Percentiles rank a stretch among this genome's conserved stretches.
Conservation (phyloP, 35 echinoderm and acorn worm genomes). For the Ophiothrix spiculata region DNA sequence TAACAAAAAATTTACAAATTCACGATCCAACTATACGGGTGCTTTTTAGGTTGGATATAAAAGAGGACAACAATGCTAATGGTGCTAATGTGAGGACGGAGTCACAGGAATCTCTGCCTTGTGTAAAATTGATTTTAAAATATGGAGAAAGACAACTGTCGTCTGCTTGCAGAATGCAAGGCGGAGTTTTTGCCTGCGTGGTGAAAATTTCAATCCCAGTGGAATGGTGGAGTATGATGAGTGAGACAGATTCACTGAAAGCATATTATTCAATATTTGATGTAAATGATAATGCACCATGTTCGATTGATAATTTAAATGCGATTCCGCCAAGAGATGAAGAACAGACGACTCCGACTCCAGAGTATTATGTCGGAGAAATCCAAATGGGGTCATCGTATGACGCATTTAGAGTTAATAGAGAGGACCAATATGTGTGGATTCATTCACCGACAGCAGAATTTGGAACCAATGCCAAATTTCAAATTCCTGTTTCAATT, state of each 20-base stretch:
- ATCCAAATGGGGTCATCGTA: background rate
- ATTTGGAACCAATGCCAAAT: background rate
- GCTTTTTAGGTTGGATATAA: background rate
- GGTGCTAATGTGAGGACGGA: background rate
- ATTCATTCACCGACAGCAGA: background rate
- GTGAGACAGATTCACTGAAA: background rate
- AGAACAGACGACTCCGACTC: background rate
- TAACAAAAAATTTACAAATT: background rate
- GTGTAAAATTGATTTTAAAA: background rate
- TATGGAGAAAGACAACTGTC: background rate
- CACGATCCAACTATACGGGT: background rate
- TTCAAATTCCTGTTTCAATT: slow-evolving; percentile 29
- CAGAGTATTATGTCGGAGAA: slow-evolving; percentile 8
- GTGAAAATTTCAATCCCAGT: background rate
- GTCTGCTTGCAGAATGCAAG: background rate
- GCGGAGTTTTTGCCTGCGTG: background rate
- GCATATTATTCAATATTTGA: background rate
- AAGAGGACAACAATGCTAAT: background rate
- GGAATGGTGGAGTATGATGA: slow-evolving; percentile 16
- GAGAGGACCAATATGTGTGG: slow-evolving; percentile 19
- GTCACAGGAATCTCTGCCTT: slow-evolving; percentile 1
- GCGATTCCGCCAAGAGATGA: background rate
- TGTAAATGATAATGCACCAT: background rate
- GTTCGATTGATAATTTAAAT: background rate
- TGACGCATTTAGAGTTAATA: slow-evolving; percentile 10